Base-by-base conservation (phyloP, 2,888 invertebrate genomes). In the Ashinkailepas kermadecensis region DNA sequence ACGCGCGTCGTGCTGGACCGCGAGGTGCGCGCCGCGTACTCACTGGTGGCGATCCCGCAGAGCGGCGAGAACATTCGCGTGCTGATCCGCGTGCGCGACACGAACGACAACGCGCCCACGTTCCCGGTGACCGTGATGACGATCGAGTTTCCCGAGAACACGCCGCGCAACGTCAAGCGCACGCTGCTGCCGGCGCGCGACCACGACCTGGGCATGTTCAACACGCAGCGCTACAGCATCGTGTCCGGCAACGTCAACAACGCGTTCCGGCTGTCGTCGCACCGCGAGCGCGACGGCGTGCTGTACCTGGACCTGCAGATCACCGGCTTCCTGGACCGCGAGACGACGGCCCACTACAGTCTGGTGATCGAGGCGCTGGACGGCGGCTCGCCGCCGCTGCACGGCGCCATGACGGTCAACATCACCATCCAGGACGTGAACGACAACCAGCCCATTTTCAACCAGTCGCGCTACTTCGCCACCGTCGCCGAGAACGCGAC, bases 61-160 rank as follows among this genome's bases (percentile, higher is more conserved):
- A 94, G 93, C 86, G 93, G 94, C n/a, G 93, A 94, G 86, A 94
- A 95, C 86, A 92, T 96, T 81, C 92, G 94, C 81, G 95, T 97
- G 9, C 91, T 94, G 78, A 93, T 99, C 83, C 92, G 93, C 83
- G 95, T 99, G 13, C 89, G 93, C 79, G 99, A 99, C 87, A 97
- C 96, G 88, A 99, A 99, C 87, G 98, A 99, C 88, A 97, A 98
- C 89, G 92, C 95, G 6, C 98, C 98, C 0, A 93, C 91, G 21
- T 99, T 99, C 88, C 93, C 95, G 2, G 91, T 92, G 23, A 89
- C 92, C 0, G 89, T 92, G 81, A 94, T 95, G 92, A 91, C 92
- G 86, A 93, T 97, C 80, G 95, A 95, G 87, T 96, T 97, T 87
- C 95, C 97, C 3, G 97, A 97, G 88, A 96, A 96, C 86, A 96